Conservation (phyloP, 2,113 vertebrate genomes). For the Anas platyrhynchos region DNA sequence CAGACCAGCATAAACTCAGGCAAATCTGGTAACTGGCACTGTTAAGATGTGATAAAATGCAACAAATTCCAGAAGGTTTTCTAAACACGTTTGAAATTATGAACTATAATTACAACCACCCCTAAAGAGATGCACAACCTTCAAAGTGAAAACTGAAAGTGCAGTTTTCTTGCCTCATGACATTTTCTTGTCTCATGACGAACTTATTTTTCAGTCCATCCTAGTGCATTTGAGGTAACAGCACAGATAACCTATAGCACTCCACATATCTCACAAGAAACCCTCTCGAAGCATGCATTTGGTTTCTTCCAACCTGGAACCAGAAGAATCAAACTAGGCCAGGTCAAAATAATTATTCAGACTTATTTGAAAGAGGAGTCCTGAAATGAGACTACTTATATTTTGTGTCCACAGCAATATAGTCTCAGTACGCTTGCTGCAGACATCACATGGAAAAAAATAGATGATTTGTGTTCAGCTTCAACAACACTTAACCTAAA, state of each 20-base stretch:
- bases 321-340: not conserved
- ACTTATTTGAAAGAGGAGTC: not conserved
- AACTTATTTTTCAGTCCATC: not conserved
- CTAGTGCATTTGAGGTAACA: not conserved
- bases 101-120: not conserved
- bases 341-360: not conserved
- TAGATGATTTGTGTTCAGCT: not conserved
- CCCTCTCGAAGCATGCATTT: not conserved
- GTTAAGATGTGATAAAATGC: not conserved
- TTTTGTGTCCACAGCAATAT: not conserved
- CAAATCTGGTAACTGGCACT: not conserved
- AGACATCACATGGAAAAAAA: not conserved
- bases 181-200: not conserved
- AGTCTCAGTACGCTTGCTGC: not conserved
- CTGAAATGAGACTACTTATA: not conserved
- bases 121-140: not conserved
- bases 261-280: not conserved
- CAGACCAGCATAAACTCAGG: accelerated
- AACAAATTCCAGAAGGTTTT: not conserved
- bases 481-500: not conserved
- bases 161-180: not conserved
- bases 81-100: not conserved
- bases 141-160: not conserved
- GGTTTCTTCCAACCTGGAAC: not conserved
- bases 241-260: accelerated